These are phyloP conservation scores for Ascidia mentula DNA, from an alignment of 23 tunicate genomes.

Conservation along the genomic window DNA sequence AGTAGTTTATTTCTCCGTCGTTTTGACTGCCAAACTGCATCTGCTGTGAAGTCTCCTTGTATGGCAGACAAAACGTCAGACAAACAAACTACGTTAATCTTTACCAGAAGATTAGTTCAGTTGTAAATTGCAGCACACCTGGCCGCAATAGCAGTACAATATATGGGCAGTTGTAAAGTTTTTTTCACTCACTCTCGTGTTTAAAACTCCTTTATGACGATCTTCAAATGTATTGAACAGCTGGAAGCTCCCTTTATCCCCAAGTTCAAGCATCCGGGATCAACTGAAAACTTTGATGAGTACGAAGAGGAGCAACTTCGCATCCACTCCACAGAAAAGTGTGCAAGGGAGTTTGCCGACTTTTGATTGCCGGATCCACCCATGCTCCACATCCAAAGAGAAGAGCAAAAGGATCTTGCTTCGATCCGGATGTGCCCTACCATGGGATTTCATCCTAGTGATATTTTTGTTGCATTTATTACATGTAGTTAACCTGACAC, in stretches of 20 bases:
- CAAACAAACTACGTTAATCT: too few relatives aligned
- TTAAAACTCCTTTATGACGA: too few relatives aligned
- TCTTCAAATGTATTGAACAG: constrained; percentile 36
- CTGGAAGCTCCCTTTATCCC: constrained; percentile 98
- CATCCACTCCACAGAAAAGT: constrained; percentile 95
- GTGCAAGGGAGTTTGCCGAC: constrained; percentile 98
- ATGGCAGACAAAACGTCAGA: too few relatives aligned
- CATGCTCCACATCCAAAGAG: not conserved
- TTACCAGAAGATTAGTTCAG: too few relatives aligned
- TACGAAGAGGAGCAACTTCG: constrained; percentile 98
- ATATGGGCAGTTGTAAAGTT: too few relatives aligned
- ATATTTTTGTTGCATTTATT: not conserved
- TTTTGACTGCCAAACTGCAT: too few relatives aligned
- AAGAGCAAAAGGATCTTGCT: not conserved
- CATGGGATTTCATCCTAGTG: not conserved
- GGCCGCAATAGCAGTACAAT: too few relatives aligned
- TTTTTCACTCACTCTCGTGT: too few relatives aligned
- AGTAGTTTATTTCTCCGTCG: too few relatives aligned
- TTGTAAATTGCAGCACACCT: too few relatives aligned
- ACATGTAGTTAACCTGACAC: not conserved
- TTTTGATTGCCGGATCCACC: constrained; percentile 42
- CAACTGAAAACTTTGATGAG: constrained; percentile 94
- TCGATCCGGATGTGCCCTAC: not conserved
- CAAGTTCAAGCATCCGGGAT: constrained; percentile 88
- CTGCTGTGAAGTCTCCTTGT: too few relatives aligned